Percentiles rank a stretch among this genome's conserved stretches.
Evolutionary conservation across 2,797 vertebrate genomes (phyloP).

Genomic region (Falco peregrinus): DNA sequence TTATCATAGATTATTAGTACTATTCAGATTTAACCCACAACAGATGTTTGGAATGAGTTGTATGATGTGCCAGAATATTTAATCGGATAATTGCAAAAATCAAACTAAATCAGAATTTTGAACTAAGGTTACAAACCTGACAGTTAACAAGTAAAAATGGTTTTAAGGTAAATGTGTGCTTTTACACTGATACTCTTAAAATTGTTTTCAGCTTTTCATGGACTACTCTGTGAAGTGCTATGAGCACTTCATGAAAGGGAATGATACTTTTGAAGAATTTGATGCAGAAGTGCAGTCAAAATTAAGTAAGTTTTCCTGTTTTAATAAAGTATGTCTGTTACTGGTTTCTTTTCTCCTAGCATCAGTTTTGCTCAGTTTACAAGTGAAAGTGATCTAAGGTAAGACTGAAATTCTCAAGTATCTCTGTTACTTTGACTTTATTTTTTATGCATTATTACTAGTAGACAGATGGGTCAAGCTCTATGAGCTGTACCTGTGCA

Average conservation of each 20-base stretch:
- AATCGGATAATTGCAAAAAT: neutral
- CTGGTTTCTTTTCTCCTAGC: neutral
- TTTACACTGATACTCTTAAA: neutral
- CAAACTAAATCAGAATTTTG: neutral
- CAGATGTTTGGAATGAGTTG: neutral
- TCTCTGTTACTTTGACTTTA: neutral
- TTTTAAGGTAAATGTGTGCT: neutral
- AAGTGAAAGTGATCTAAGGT: neutral
- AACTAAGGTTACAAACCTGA: neutral
- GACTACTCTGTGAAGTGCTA: constrained; percentile 89
- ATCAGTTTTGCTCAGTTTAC: neutral
- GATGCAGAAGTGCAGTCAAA: constrained; percentile 82
- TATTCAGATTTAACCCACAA: neutral
- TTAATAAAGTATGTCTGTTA: neutral
- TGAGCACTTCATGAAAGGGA: constrained; percentile 89
- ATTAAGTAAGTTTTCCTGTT: constrained; percentile 82
- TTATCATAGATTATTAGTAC: neutral
- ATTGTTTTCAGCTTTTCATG: constrained; percentile 82
- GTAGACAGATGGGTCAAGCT: neutral
- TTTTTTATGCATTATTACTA: neutral
- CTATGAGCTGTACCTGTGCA: neutral
- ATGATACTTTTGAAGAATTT: constrained; percentile 87
- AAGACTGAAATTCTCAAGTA: neutral
- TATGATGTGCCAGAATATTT: neutral
- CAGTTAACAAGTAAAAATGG: neutral